A percentile compares a stretch with the other conserved stretches of the same genome.
phyloP scores from a whole-genome alignment of 1,140 invertebrate genomes.

The Solenopsis fugax region DNA sequence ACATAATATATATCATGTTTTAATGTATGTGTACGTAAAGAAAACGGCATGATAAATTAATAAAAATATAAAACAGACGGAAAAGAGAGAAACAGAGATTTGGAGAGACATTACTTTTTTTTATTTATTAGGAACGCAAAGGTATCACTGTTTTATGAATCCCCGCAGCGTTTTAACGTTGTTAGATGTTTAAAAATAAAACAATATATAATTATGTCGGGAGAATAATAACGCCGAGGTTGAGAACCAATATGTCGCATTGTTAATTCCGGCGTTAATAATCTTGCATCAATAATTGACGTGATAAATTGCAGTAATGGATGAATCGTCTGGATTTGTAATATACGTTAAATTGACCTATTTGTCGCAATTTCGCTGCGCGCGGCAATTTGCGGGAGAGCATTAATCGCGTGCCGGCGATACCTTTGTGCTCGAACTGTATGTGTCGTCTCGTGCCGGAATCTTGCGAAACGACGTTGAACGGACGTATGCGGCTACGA shows the following conservation, averaged over 20 bases:
- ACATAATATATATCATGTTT: not conserved
- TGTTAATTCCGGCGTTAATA: conserved; percentile 58
- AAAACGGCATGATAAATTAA: not conserved
- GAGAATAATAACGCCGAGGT: not conserved
- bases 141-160: not conserved
- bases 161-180: not conserved
- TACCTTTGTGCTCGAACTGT: conserved; percentile 9
- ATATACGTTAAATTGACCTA: conserved; percentile 51
- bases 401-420: conserved; percentile 54
- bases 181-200: not conserved
- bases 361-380: conserved; percentile 43
- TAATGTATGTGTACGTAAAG: not conserved
- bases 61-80: no score
- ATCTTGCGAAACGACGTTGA: not conserved
- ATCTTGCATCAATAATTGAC: conserved; percentile 54
- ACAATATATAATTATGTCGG: not conserved
- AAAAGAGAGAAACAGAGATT: not conserved
- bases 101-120: not conserved
- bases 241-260: conserved; percentile 41
- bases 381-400: conserved; percentile 42
- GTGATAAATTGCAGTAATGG: conserved; percentile 56
- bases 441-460: not conserved
- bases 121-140: not conserved
- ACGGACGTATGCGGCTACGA: conserved; percentile 18
- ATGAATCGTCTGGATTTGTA: conserved; percentile 56